Base-by-base conservation (phyloP, 2,888 invertebrate species). In the Invenusta paracnida region DNA sequence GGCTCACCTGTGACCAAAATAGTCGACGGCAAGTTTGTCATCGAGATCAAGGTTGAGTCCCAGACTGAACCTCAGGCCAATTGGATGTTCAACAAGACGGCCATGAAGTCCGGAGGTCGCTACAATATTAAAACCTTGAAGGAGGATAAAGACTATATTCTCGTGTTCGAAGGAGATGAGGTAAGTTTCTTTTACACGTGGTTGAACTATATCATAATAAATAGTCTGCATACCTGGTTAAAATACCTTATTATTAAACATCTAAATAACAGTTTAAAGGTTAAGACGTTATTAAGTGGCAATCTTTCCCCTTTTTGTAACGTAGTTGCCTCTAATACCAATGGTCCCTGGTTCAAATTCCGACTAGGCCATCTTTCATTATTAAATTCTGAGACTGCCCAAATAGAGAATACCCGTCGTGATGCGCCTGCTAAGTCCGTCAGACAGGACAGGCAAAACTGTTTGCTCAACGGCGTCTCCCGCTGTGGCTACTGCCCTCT, bases 1-100 rank as follows among this genome's bases (percentile, higher is more conserved):
- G 96, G 96, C 91, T 95, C 95, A 91, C 97, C 97, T 85, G 94
- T 96, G 89, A 94, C 96, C 89, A 95, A 95, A 91, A 95, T 97
- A 90, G 94, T 96, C 89, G 96, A 96, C 92, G 96, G 95, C 93
- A 81, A 87, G n/a, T 88, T 89, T 1, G 86, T 89, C 13, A 88
- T 90, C 27, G 89, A 88, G 67, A 88, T 89, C 85, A 87, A 87
- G 48, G 87, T 90, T 2, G 84, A 86, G n/a, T 88, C 89, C n/a
- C 29, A 31, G n/a, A 27, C 85, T 2, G 82, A 85, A 28, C 85
- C 85, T 2, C 23, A 48, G 23, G 82, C 85, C 17, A 84, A 0
- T 27, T 85, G 85, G 85, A 30, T 85, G 28, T 48, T 85, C 25
- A 25, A 83, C 23, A 81, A 81, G 27, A 30, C 30, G 28, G 29